phyloP scores from a whole-genome alignment of 2,113 vertebrate genomes.

The Zapornia atra region DNA sequence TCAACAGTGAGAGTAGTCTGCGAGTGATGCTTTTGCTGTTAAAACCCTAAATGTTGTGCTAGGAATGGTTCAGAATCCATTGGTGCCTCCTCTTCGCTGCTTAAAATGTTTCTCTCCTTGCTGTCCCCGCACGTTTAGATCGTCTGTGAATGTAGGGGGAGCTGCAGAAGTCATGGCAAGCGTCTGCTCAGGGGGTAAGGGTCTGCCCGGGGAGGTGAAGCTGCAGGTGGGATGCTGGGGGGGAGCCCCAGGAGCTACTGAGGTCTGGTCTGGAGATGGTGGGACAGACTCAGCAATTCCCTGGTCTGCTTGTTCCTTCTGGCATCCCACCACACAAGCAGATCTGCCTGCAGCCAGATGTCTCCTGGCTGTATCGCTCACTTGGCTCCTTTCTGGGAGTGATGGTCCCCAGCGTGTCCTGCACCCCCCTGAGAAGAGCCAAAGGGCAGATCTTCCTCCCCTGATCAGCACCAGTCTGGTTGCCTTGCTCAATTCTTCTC shows the following conservation, averaged over 20 bases:
- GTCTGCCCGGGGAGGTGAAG: not conserved
- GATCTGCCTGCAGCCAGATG: not conserved
- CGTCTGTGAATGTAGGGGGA: not conserved
- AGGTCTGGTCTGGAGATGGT: accelerated
- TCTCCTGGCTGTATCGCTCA: not conserved
- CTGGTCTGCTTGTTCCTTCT: not conserved
- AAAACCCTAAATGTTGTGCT: not conserved
- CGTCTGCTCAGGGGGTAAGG: accelerated
- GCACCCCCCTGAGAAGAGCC: not conserved
- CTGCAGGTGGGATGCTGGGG: not conserved
- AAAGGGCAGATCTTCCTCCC: not conserved
- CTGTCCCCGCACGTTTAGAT: not conserved
- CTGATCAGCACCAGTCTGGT: not conserved
- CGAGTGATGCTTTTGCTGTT: not conserved
- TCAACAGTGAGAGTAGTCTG: not conserved
- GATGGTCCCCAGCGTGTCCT: not conserved
- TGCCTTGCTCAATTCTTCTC: not conserved
- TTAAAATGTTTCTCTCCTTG: accelerated
- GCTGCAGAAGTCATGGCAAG: not conserved
- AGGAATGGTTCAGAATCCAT: not conserved
- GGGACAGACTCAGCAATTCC: not conserved
- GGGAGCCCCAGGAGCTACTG: not conserved
- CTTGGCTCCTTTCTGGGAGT: not conserved
- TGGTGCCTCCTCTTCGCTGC: not conserved
- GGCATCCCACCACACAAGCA: not conserved